A percentile compares a stretch with the other conserved stretches of the same genome.
Conservation (phyloP, 1,140 invertebrate species). For the Pogonognathellus flavescens region DNA sequence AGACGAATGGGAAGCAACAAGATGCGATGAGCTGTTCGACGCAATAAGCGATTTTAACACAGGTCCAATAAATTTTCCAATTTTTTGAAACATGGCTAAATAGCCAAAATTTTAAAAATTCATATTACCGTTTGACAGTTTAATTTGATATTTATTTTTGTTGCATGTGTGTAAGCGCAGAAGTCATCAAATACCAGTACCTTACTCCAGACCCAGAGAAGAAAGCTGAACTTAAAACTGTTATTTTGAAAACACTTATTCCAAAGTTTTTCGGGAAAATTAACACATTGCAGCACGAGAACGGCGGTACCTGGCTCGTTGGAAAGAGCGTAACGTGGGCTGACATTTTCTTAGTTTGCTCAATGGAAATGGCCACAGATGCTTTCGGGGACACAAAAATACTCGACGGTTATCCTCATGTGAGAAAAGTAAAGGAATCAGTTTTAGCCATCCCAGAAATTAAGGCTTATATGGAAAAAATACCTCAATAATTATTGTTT, state of each 20-base stretch:
- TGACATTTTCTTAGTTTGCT: constrained; percentile 61
- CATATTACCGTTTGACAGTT: too few relatives aligned
- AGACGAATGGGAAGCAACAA: constrained; percentile 77
- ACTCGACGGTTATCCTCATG: constrained; percentile 74
- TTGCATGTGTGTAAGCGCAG: too few relatives aligned
- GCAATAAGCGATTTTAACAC: constrained; percentile 72
- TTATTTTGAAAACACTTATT: constrained; percentile 1
- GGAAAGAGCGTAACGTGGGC: constrained; percentile 55
- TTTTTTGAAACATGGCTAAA: too few relatives aligned
- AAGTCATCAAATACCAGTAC: not conserved
- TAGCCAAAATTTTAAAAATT: too few relatives aligned
- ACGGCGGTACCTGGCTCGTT: constrained; percentile 21
- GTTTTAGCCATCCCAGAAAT: constrained; percentile 74
- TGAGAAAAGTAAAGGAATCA: constrained; percentile 74
- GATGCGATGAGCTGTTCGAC: constrained; percentile 76
- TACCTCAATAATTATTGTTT: too few relatives aligned
- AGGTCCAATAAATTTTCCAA: not conserved
- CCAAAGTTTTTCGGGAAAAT: constrained; percentile 54
- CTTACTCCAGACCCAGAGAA: not conserved
- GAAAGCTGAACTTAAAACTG: constrained; percentile 19
- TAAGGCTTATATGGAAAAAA: constrained; percentile 77
- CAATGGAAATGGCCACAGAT: too few relatives aligned
- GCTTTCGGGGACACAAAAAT: too few relatives aligned
- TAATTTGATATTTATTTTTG: too few relatives aligned
- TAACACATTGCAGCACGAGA: constrained; percentile 50